Evolutionary conservation across 2,797 vertebrate species (phyloP).

Genomic region (Antennarius maculatus): DNA sequence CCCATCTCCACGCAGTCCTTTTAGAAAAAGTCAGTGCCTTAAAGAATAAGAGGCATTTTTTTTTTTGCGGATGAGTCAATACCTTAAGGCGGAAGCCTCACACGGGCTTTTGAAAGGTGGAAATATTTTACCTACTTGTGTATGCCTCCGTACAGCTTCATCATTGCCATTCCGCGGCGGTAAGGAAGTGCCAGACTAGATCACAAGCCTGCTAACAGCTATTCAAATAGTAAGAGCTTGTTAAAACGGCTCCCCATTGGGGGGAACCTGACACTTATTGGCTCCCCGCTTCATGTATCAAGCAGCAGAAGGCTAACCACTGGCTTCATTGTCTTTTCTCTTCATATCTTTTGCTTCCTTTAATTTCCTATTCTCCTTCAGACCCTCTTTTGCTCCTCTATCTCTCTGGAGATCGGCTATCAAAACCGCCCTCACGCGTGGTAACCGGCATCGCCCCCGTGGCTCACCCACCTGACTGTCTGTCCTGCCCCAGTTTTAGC

Average conservation of each 20-base stretch:
- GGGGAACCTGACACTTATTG: conserved; percentile 62
- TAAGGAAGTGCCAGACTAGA: conserved; percentile 33
- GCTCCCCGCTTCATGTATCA: conserved; percentile 44
- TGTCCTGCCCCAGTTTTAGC: conserved; percentile 31
- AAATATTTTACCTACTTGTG: background rate
- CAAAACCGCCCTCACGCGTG: conserved; percentile 37
- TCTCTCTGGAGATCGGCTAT: conserved; percentile 43
- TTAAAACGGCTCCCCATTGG: conserved; percentile 62
- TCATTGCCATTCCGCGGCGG: conserved; percentile 27
- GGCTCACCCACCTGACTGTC: conserved; percentile 9
- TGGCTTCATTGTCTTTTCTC: conserved; percentile 26
- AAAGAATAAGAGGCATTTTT: background rate
- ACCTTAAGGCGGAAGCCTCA: background rate
- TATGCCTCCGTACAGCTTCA: background rate
- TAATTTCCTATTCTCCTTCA: conserved; percentile 28
- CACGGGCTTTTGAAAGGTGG: background rate
- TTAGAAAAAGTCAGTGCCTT: background rate
- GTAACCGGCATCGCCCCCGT: conserved; percentile 38
- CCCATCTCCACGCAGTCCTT: background rate
- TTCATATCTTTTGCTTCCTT: conserved; percentile 26
- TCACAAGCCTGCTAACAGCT: conserved; percentile 51
- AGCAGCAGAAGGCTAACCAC: conserved; percentile 29
- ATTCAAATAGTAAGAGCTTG: conserved; percentile 48
- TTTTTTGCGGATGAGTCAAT: background rate
- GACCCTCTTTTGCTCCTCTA: conserved; percentile 10